Percentiles rank a stretch among this genome's conserved stretches.
phyloP scores from a whole-genome alignment of 2,113 vertebrate species.

The Tringa solitaria region DNA sequence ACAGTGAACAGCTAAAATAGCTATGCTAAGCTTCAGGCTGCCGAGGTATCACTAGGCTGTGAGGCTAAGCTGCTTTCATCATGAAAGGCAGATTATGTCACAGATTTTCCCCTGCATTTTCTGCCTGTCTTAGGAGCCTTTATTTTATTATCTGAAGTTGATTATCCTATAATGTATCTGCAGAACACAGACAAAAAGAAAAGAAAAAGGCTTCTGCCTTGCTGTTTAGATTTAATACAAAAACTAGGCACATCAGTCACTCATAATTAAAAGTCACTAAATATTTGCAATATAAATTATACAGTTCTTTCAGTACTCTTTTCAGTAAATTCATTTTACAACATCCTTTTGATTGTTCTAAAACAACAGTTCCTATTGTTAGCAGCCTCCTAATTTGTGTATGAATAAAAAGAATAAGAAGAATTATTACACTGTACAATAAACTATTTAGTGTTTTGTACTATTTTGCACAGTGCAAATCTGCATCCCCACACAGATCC shows the following conservation, averaged over 20 bases:
- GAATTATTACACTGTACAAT: neutral
- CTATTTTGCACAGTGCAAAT: neutral
- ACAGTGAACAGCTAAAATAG: neutral
- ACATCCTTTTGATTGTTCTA: neutral
- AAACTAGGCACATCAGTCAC: neutral
- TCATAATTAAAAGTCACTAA: neutral
- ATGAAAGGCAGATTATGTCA: constrained; percentile 1
- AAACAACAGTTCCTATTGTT: neutral
- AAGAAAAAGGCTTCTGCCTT: neutral
- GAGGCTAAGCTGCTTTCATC: neutral
- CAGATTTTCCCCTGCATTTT: neutral
- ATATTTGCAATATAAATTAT: neutral
- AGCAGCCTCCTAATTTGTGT: neutral
- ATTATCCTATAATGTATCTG: neutral
- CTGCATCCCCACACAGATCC: neutral
- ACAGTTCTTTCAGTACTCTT: neutral
- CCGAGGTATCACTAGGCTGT: neutral
- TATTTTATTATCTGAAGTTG: constrained; percentile 1
- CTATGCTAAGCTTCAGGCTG: neutral
- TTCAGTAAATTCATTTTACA: neutral
- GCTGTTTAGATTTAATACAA: neutral
- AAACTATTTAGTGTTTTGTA: neutral
- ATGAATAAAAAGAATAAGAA: neutral
- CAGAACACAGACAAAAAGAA: neutral
- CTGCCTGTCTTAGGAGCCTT: neutral